Conservation (phyloP, 1,140 invertebrate species). For the Nephila pilipes region DNA sequence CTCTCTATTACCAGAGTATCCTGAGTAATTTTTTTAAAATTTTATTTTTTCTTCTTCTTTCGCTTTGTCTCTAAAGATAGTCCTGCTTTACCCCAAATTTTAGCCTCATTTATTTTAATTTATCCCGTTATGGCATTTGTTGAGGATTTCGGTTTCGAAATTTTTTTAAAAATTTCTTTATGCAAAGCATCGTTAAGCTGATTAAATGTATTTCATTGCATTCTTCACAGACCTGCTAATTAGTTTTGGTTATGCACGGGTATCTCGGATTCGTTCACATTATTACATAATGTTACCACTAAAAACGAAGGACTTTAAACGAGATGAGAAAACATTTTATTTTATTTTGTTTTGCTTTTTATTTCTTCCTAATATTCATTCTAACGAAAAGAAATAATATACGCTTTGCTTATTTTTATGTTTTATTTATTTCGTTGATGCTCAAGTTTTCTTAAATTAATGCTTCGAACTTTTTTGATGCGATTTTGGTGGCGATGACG, state of each 20-base stretch:
- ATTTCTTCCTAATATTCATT: neutral
- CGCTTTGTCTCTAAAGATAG: neutral
- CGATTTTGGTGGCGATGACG: neutral
- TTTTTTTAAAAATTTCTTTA: constrained; percentile 10
- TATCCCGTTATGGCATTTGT: constrained; percentile 66
- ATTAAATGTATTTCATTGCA: constrained; percentile 63
- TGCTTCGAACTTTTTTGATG: neutral
- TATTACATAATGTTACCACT: neutral
- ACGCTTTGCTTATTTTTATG: neutral
- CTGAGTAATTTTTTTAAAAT: no score
- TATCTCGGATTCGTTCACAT: constrained; percentile 1
- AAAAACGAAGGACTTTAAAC: neutral
- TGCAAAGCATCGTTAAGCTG: constrained; percentile 27
- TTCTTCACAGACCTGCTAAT: constrained; percentile 57
- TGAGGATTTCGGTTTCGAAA: neutral
- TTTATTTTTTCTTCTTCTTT: constrained; percentile 27
- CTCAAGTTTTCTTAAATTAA: constrained; percentile 50
- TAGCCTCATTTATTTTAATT: constrained; percentile 71
- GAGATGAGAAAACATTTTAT: neutral
- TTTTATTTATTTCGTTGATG: constrained; percentile 20
- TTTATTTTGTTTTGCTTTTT: neutral
- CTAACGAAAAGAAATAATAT: neutral
- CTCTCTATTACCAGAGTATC: constrained; percentile 52
- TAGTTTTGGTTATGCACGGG: constrained; percentile 23
- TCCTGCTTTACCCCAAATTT: constrained; percentile 47